Evolutionary conservation across 2,797 vertebrate genomes (phyloP).

Genomic region (Spheniscus humboldti): DNA sequence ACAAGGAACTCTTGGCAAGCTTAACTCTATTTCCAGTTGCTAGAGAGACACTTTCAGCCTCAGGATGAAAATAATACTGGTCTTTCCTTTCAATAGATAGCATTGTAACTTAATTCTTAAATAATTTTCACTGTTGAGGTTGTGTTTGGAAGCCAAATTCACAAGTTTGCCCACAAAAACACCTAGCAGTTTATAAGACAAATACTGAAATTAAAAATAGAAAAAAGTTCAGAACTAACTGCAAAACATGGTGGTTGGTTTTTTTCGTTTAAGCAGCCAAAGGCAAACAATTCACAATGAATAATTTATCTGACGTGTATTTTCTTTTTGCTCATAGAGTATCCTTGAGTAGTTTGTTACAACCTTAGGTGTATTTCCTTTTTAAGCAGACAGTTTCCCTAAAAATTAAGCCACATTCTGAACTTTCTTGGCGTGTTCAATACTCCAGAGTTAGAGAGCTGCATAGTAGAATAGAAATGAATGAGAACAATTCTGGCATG

Average conservation of each 20-base stretch:
- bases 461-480: background rate
- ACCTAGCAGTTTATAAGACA: background rate
- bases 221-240: background rate
- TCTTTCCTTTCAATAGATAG: slow-evolving; percentile 14
- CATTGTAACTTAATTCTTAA: background rate
- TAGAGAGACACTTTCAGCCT: slow-evolving; percentile 37
- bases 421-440: background rate
- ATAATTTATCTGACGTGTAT: background rate
- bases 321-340: background rate
- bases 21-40: slow-evolving; percentile 31
- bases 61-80: background rate
- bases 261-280: background rate
- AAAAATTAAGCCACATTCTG: background rate
- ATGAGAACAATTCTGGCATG: background rate
- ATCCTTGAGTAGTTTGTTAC: background rate
- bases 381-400: background rate
- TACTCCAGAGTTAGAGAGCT: background rate
- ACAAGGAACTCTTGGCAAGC: slow-evolving; percentile 28
- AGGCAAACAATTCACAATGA: background rate
- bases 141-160: background rate
- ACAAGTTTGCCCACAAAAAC: background rate
- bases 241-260: background rate
- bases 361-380: background rate
- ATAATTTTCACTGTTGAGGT: background rate
- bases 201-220: background rate